Percentiles rank a stretch among this genome's conserved stretches.
phyloP scores from a whole-genome alignment of 2,888 invertebrate species.

The Panopea generosa region DNA sequence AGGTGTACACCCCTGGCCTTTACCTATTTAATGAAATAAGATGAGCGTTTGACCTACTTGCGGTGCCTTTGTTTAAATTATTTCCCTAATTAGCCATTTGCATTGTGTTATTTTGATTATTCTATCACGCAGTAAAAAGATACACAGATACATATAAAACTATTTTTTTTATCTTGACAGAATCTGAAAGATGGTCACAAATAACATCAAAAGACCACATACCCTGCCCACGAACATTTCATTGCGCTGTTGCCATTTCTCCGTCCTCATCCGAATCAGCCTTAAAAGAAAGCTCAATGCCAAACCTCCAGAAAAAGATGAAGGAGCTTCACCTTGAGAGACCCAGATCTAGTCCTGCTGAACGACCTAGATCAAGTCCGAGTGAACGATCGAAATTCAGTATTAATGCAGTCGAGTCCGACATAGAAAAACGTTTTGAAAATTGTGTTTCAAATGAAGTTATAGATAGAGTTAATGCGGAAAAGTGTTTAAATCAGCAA shows the following conservation, averaged over 20 bases:
- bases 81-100: no score
- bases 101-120: no score
- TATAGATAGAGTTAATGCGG: not conserved
- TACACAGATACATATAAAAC: no score
- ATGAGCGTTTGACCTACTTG: no score
- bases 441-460: not conserved
- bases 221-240: conserved; percentile 59
- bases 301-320: conserved; percentile 66
- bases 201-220: conserved; percentile 43
- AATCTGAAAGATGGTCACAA: conserved; percentile 63
- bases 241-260: conserved; percentile 53
- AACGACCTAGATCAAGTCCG: conserved; percentile 35
- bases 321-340: conserved; percentile 43
- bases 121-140: no score
- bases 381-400: not conserved
- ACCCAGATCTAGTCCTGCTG: conserved; percentile 54
- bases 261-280: conserved; percentile 41
- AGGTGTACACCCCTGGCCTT: no score
- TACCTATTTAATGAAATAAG: no score
- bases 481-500: no score
- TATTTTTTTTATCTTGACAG: conserved; percentile 45
- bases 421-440: not conserved
- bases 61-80: no score
- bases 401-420: not conserved
- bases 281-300: conserved; percentile 65